These are phyloP conservation scores for Pristiophorus japonicus DNA, from an alignment of 2,113 vertebrate species.

Conservation along the genomic window DNA sequence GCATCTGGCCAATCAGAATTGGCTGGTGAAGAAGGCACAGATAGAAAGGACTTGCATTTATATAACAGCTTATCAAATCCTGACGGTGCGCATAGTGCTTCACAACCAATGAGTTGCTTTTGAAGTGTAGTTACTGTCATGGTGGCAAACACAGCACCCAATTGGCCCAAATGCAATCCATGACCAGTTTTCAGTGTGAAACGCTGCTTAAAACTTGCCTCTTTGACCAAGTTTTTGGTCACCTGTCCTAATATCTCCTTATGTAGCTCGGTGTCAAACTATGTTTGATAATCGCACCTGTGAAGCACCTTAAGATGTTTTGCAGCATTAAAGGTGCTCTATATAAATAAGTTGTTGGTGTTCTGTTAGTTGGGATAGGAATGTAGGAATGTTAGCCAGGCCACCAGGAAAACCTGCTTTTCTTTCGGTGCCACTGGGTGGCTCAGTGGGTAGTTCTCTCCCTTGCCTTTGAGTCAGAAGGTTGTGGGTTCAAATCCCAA, in stretches of 20 bases:
- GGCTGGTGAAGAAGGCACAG: too few relatives aligned
- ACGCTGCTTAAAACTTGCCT: background rate
- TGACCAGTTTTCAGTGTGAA: background rate
- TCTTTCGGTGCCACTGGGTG: background rate
- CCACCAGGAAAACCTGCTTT: background rate
- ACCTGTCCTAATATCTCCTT: background rate
- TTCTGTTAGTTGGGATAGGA: too few relatives aligned
- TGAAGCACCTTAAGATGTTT: background rate
- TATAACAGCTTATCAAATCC: too few relatives aligned
- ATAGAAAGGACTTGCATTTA: too few relatives aligned
- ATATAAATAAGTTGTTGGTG: too few relatives aligned
- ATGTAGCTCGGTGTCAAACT: background rate
- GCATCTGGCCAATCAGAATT: too few relatives aligned
- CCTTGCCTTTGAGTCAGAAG: background rate
- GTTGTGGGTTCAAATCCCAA: background rate
- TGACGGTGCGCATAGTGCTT: too few relatives aligned
- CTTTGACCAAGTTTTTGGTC: background rate
- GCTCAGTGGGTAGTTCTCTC: background rate
- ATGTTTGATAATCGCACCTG: background rate
- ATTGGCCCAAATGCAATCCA: background rate
- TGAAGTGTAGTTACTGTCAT: background rate
- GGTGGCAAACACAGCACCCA: background rate
- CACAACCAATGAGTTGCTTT: background rate
- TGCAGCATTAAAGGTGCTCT: background rate
- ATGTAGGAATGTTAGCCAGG: background rate